Evolutionary conservation across 2,113 vertebrate species (phyloP).

Genomic region (Pogonocichla stellata): DNA sequence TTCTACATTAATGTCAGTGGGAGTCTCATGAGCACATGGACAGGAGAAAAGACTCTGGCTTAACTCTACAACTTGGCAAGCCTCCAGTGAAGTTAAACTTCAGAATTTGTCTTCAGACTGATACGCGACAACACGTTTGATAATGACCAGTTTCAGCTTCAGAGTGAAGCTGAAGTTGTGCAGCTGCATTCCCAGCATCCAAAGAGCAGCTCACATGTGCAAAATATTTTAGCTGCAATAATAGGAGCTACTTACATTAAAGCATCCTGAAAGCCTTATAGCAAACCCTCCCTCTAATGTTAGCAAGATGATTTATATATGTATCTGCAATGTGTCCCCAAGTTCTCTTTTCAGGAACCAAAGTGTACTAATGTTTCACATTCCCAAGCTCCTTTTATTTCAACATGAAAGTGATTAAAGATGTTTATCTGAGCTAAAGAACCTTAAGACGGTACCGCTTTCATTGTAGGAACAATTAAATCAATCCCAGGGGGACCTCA

Average conservation of each 20-base stretch:
- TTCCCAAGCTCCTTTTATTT: constrained; percentile 73
- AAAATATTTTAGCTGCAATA: constrained; percentile 42
- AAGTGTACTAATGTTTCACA: constrained; percentile 68
- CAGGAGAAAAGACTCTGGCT: not conserved
- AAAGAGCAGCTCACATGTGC: constrained; percentile 18
- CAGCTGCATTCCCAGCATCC: constrained; percentile 21
- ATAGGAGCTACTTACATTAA: constrained; percentile 41
- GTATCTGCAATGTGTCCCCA: constrained; percentile 55
- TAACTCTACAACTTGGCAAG: not conserved
- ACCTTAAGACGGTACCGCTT: constrained; percentile 53
- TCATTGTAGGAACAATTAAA: constrained; percentile 70
- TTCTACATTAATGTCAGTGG: not conserved
- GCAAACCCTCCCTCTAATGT: constrained; percentile 54
- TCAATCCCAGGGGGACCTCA: constrained; percentile 39
- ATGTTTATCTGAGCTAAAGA: constrained; percentile 72
- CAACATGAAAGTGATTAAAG: constrained; percentile 78
- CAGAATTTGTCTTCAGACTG: constrained; percentile 39
- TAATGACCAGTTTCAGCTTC: constrained; percentile 29
- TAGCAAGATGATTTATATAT: constrained; percentile 61
- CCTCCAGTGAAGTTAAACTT: constrained; percentile 12
- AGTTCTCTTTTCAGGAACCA: constrained; percentile 68
- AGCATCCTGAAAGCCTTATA: constrained; percentile 48
- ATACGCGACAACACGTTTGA: not conserved
- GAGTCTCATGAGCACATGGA: not conserved
- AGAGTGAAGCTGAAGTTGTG: constrained; percentile 42